Percentiles rank a stretch among this genome's conserved stretches.
These are phyloP conservation scores for Contarinia nasturtii DNA, from an alignment of 1,140 invertebrate genomes.

Conservation along the genomic window DNA sequence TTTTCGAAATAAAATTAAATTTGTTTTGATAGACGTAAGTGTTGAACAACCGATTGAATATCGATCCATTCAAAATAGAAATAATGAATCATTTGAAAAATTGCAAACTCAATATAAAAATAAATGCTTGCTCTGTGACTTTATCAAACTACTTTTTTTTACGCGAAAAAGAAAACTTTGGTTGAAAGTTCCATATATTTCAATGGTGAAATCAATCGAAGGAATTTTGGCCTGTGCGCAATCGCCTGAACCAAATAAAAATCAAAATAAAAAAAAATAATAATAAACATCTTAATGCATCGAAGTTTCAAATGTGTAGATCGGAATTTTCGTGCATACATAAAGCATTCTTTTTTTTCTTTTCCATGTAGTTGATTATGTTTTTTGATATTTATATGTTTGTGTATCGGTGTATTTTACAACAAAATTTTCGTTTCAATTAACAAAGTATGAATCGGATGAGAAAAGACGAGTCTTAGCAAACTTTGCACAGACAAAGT, in stretches of 20 bases:
- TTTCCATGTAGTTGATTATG: background rate
- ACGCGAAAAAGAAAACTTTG: too few relatives aligned
- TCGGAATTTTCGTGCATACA: background rate
- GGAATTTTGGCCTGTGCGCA: too few relatives aligned
- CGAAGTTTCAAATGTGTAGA: background rate
- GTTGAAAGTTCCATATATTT: too few relatives aligned
- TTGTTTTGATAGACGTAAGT: background rate
- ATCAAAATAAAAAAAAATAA: too few relatives aligned
- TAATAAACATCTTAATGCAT: too few relatives aligned
- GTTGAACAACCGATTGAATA: background rate
- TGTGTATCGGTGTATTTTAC: background rate
- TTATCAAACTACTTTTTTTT: too few relatives aligned
- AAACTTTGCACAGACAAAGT: too few relatives aligned
- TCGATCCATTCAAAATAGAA: background rate
- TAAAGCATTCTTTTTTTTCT: background rate
- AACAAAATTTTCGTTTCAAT: background rate
- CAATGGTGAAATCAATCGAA: too few relatives aligned
- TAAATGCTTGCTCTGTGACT: too few relatives aligned
- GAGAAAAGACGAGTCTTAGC: background rate
- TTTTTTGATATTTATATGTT: background rate
- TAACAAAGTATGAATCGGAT: background rate
- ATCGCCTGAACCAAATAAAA: too few relatives aligned
- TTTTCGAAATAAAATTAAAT: background rate
- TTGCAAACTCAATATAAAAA: too few relatives aligned
- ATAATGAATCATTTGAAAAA: background rate